These are phyloP conservation scores for Orgyia antiqua DNA, from an alignment of 2,888 invertebrate genomes.

Conservation along the genomic window DNA sequence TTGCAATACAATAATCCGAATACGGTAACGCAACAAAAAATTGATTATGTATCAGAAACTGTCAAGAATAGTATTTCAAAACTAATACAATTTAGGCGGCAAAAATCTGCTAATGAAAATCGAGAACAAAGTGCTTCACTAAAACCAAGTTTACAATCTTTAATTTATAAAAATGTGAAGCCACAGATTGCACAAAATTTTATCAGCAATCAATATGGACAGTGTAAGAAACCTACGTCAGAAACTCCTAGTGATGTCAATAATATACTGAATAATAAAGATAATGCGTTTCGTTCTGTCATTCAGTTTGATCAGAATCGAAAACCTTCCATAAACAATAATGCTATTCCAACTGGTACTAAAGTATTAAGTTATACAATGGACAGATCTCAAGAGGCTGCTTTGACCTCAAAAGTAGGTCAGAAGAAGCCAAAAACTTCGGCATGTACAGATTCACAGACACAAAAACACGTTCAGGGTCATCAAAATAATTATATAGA, in stretches of 20 bases:
- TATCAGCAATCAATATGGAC: no score
- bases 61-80: constrained; percentile 45
- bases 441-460: constrained; percentile 1
- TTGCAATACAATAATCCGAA: constrained; percentile 1
- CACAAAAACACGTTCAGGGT: not conserved
- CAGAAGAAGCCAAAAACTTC: not conserved
- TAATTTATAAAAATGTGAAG: no score
- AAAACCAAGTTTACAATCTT: no score
- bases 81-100: constrained; percentile 47
- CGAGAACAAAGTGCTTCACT: no score
- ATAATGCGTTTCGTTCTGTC: constrained; percentile 12
- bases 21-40: not conserved
- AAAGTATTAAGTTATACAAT: constrained; percentile 5
- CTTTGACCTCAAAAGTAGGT: not conserved
- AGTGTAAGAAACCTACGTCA: no score
- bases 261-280: constrained; percentile 7
- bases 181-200: no score
- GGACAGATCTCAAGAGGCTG: constrained; percentile 3
- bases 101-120: constrained; percentile 16
- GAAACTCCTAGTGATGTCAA: constrained; percentile 21
- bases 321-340: constrained; percentile 4
- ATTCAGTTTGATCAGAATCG: constrained; percentile 20
- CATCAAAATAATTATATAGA: constrained; percentile 33
- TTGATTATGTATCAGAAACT: constrained; percentile 6
- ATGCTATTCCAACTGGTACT: constrained; percentile 3